Evolutionary conservation across 1,140 invertebrate genomes (phyloP).

Genomic region (Drosophila burlai): DNA sequence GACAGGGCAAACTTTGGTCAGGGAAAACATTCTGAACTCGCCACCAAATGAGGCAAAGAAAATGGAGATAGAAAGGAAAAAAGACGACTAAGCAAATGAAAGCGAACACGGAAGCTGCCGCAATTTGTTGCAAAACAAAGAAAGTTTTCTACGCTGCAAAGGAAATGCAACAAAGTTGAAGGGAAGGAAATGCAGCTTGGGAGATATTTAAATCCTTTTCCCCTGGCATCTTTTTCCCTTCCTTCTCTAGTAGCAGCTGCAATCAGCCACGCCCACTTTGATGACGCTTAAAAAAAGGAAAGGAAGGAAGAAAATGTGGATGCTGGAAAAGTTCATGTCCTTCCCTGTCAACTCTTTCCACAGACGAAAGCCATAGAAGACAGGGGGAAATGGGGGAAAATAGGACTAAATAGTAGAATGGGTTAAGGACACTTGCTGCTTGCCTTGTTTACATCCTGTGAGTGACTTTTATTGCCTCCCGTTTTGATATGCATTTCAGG

Average conservation of each 20-base stretch:
- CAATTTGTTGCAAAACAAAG: slow-evolving; percentile 72
- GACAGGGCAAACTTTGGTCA: slow-evolving; percentile 19
- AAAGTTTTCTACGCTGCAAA: slow-evolving; percentile 34
- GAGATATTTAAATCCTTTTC: slow-evolving; percentile 50
- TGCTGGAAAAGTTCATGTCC: slow-evolving; percentile 13
- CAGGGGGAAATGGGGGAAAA: not conserved
- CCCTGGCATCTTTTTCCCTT: not conserved
- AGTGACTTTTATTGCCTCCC: slow-evolving; percentile 54
- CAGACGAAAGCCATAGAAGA: not conserved
- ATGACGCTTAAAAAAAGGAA: slow-evolving; percentile 28
- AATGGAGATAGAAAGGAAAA: not conserved
- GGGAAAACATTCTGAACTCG: slow-evolving; percentile 30
- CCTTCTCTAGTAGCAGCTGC: slow-evolving; percentile 10
- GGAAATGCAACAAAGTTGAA: slow-evolving; percentile 57
- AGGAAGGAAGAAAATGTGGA: not conserved
- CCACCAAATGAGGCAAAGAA: slow-evolving; percentile 34
- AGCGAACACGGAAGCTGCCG: slow-evolving; percentile 41
- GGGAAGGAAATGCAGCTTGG: slow-evolving; percentile 17
- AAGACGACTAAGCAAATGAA: slow-evolving; percentile 35
- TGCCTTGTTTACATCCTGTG: slow-evolving; percentile 48
- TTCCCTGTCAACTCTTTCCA: slow-evolving; percentile 20
- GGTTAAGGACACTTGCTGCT: slow-evolving; percentile 12
- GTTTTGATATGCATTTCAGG: slow-evolving; percentile 45
- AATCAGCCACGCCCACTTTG: slow-evolving; percentile 47
- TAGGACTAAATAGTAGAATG: not conserved